Evolutionary conservation across 2,113 vertebrate species (phyloP).

Genomic region (Gadus macrocephalus): DNA sequence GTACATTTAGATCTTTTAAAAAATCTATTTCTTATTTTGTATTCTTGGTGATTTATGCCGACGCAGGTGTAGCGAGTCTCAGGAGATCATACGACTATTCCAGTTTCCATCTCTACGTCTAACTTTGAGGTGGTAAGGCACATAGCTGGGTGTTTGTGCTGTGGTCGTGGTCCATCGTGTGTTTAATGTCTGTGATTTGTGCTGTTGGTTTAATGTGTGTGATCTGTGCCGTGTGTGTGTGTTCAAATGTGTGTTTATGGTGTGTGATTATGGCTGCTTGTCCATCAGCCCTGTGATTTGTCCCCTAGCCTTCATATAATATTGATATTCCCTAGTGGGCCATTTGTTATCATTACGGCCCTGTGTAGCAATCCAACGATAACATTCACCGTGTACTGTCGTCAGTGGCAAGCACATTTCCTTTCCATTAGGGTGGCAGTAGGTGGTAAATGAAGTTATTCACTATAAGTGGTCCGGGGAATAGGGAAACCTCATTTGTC

Average conservation of each 20-base stretch:
- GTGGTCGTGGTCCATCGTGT: no score
- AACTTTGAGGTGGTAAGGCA: neutral
- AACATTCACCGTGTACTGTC: conserved; percentile 6
- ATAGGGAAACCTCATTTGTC: conserved; percentile 6
- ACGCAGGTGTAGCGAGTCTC: neutral
- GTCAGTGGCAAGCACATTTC: conserved; percentile 29
- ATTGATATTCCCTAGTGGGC: conserved; percentile 17
- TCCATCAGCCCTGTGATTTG: neutral
- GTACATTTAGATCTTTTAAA: neutral
- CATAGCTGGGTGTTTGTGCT: neutral
- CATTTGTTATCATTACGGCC: conserved; percentile 33
- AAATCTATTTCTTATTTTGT: neutral
- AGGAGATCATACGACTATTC: neutral
- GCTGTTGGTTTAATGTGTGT: neutral
- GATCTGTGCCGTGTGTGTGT: neutral
- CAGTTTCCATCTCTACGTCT: neutral
- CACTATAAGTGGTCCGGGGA: conserved; percentile 5
- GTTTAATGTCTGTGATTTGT: neutral
- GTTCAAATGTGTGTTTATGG: neutral
- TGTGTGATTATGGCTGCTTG: neutral
- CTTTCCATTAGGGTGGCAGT: conserved; percentile 25
- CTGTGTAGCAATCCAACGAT: conserved; percentile 3
- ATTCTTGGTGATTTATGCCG: neutral
- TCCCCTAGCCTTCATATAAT: conserved; percentile 3
- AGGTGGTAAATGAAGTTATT: conserved; percentile 41